Evolutionary conservation across 2,113 vertebrate species (phyloP), one percentile per base, ranked within the genome.

Genomic region (Rhinolophus sinicus): DNA sequence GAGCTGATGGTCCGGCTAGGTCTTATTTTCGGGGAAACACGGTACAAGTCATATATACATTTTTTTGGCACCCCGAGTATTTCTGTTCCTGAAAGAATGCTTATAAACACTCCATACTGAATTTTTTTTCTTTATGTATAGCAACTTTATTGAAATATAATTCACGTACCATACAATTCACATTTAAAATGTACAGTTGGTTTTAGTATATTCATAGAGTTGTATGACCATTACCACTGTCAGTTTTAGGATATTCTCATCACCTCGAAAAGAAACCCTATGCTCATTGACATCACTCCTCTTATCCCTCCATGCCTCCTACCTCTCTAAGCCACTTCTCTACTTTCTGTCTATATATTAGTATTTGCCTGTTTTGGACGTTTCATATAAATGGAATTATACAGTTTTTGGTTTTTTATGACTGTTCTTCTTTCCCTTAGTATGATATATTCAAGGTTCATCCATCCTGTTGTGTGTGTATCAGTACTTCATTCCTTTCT

Each of bases 351-450:
- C 22, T 83, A 1, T 82, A 54, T 54, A 67, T 72, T 50, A 50
- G 47, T 50, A 94, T 72, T 72, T 96, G 10, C 28, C n/a, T 96
- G 13, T 84, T 88, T 14, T 88, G 54, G n/a, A 86, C n/a, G 75
- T 91, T 85, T 67, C 22, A 52, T 58, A 4, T 88, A 72, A 91
- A 24, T 81, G 30, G 28, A 47, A 28, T 87, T 35, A 52, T 83
- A 30, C 3, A 73, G 0, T 80, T 56, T 88, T 65, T 80, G 44
- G n/a, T 80, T 16, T 90, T 85, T 81, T 91, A 19, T 90, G 26
- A 56, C 24, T 56, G 33, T 90, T 93, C n/a, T 90, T 93, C n/a
- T 81, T 93, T 81, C 15, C 19, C 11, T 78, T 88, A 76, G 40
- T 3, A 30, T 67, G 30, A 16, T 56, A 5, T 75, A 44, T 75